phyloP scores from a whole-genome alignment of 2,888 invertebrate genomes.

The Campoplex capitator region DNA sequence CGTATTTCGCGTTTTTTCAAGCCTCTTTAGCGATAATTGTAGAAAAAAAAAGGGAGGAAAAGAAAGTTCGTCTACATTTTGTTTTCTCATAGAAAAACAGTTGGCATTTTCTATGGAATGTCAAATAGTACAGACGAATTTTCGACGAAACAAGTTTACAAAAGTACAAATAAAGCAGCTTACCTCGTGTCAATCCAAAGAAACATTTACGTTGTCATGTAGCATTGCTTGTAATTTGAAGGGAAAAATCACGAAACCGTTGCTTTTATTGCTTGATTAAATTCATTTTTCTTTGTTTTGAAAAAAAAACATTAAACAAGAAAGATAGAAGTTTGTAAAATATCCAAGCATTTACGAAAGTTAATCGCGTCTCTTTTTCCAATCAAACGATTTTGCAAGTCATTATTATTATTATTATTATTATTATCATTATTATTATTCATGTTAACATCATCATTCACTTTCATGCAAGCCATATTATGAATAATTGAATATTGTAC shows the following conservation, averaged over 20 bases:
- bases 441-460: not conserved
- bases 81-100: not conserved
- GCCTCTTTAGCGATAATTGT: not conserved
- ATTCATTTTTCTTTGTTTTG: not conserved
- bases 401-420: slow-evolving; percentile 34
- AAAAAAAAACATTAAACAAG: not conserved
- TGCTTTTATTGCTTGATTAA: not conserved
- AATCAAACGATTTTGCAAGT: slow-evolving; percentile 26
- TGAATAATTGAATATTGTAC: slow-evolving; percentile 71
- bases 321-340: not conserved
- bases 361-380: slow-evolving; percentile 10
- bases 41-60: slow-evolving; percentile 2
- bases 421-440: slow-evolving; percentile 24
- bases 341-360: not conserved
- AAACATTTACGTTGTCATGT: slow-evolving; percentile 15
- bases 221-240: slow-evolving; percentile 17
- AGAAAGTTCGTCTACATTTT: not conserved
- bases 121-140: slow-evolving; percentile 23
- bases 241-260: not conserved
- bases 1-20: not conserved
- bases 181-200: slow-evolving; percentile 51
- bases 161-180: slow-evolving; percentile 62
- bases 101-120: slow-evolving; percentile 7
- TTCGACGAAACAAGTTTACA: slow-evolving; percentile 48
- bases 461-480: slow-evolving; percentile 45